phyloP scores from a whole-genome alignment of 2,113 vertebrate species.

The Dicaeum eximium region DNA sequence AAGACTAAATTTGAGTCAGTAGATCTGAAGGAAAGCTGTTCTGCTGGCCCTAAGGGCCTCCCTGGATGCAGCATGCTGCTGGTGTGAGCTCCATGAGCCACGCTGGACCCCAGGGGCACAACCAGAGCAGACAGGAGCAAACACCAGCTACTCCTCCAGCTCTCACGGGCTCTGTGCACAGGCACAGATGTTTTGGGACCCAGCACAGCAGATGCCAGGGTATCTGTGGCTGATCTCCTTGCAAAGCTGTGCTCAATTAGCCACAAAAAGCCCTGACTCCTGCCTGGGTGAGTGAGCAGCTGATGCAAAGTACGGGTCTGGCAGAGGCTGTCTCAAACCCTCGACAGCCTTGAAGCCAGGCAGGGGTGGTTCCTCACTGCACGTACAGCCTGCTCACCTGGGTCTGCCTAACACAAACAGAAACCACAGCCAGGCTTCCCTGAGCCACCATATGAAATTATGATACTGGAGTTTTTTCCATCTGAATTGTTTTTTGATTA shows the following conservation, averaged over 20 bases:
- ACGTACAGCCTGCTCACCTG: rapidly evolving
- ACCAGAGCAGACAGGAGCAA: neutral
- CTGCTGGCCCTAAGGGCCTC: neutral
- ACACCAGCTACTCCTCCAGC: too few species aligned
- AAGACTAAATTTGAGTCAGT: neutral
- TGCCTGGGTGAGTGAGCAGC: neutral
- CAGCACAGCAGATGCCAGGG: rapidly evolving
- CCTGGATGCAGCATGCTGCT: neutral
- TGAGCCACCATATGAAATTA: rapidly evolving
- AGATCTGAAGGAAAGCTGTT: neutral
- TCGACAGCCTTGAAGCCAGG: neutral
- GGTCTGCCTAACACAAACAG: rapidly evolving
- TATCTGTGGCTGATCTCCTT: neutral
- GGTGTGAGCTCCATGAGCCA: neutral
- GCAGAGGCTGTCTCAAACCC: neutral
- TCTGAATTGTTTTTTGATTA: rapidly evolving
- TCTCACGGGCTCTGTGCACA: rapidly evolving
- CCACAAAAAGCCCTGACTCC: neutral
- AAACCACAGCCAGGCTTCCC: neutral
- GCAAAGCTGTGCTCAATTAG: neutral
- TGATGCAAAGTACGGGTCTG: neutral
- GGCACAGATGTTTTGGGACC: rapidly evolving
- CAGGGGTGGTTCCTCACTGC: neutral
- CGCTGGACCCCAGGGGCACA: neutral
- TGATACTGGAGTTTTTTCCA: neutral